Base-by-base conservation (phyloP, 2,113 vertebrate genomes). In the Engraulis encrasicolus region DNA sequence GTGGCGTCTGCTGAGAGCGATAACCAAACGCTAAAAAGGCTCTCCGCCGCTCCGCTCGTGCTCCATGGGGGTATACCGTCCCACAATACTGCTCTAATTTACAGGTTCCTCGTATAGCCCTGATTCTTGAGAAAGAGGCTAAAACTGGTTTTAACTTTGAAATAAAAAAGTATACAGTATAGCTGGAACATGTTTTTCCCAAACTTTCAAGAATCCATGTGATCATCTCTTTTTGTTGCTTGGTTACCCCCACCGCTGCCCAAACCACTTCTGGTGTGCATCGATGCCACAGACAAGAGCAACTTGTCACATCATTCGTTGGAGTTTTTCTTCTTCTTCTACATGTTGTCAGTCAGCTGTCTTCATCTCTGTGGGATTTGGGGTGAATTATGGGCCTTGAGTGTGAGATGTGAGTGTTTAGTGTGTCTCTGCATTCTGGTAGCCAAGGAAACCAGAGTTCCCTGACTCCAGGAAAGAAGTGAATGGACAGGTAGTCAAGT, bases 401-500 rank as follows among this genome's bases (percentile, higher is more conserved):
- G 54, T 66, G 48, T 48, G 6, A 40, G 40, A 40, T 6, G 40
- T 71, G 80, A n/a, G n/a, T n/a, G n/a, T n/a, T n/a, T n/a, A n/a
- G n/a, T n/a, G n/a, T n/a, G n/a, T n/a, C 34, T 66, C 80, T 71
- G 71, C n/a, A 45, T 61, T 81, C 81, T 77, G 58, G 14, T 9
- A 49, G 48, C 19, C 6, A n/a, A 2, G 61, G 23, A 71, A 71
- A 31, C 61, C 12, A 27, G 27, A 34, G 61, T 34, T 71, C 34
- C 61, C 61, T 71, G 61, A 48, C 3, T 81, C 38, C 40, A 49
- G 18, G 27, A 83, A 45, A 23, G 37, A 58, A 31, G 80, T 48
- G 78, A 61, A 27, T 83, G 83, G 61, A 83, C 85, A 89, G 89
- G 77, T 85, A 89, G 85, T 84, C 79, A 48, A 54, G 66, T 71